These are phyloP conservation scores for Potamarius usumacintae DNA, from an alignment of 2,113 vertebrate genomes.

Conservation along the genomic window DNA sequence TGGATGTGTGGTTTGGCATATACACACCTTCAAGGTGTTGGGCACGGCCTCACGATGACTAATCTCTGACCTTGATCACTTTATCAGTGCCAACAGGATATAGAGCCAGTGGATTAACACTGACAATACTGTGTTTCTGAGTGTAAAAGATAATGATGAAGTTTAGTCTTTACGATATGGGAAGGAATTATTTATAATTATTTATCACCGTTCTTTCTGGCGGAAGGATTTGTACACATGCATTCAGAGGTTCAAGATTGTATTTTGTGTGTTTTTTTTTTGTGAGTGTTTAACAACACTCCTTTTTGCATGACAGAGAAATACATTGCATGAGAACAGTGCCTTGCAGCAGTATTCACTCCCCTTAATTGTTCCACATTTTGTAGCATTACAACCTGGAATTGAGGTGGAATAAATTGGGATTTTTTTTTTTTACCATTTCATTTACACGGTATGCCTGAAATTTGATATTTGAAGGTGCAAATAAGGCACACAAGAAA, in stretches of 20 bases:
- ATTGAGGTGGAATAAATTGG: background rate
- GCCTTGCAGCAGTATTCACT: no score
- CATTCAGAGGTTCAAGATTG: background rate
- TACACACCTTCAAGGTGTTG: conserved; percentile 1
- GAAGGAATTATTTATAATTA: background rate
- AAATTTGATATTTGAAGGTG: background rate
- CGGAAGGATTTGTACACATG: background rate
- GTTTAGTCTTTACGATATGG: background rate
- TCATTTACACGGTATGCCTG: background rate
- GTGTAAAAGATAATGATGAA: no score
- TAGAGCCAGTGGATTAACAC: background rate
- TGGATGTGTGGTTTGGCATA: background rate
- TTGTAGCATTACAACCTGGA: background rate
- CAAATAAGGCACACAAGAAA: no score
- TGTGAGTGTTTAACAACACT: background rate
- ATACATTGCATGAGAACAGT: no score
- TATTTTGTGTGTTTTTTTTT: background rate
- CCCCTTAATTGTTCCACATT: background rate
- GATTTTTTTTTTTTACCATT: background rate
- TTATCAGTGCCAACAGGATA: conserved; percentile 33
- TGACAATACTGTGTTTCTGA: background rate
- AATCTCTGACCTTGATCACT: background rate
- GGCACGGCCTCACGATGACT: background rate
- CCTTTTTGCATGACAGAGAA: no score
- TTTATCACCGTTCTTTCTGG: background rate